phyloP scores from a whole-genome alignment of 2,113 vertebrate species.

The Cynoglossus semilaevis region DNA sequence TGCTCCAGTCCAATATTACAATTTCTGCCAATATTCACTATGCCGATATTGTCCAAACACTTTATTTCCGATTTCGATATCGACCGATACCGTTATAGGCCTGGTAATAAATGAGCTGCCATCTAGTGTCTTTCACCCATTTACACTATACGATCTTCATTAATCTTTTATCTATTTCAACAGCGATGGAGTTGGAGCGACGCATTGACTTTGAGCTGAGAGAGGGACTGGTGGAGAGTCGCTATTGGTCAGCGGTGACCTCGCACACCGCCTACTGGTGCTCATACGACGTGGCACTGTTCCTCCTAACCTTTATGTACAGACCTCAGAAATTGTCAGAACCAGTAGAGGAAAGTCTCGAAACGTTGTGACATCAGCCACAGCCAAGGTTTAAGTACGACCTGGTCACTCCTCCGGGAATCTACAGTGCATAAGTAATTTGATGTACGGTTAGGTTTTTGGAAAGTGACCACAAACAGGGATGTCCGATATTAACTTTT shows the following conservation, averaged over 20 bases:
- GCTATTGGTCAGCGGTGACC: constrained; percentile 94
- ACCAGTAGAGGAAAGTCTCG: constrained; percentile 53
- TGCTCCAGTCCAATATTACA: no score
- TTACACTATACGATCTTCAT: no score
- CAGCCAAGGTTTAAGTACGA: not conserved
- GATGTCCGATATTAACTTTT: no score
- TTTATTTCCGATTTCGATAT: no score
- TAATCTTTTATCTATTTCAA: constrained; percentile 3
- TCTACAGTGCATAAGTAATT: not conserved
- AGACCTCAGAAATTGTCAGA: constrained; percentile 75
- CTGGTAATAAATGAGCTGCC: no score
- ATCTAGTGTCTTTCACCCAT: no score
- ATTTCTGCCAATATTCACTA: no score
- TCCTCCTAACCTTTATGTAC: constrained; percentile 94
- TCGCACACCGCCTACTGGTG: constrained; percentile 98
- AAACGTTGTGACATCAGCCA: constrained; percentile 37
- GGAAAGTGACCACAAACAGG: no score
- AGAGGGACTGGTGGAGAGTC: constrained; percentile 94
- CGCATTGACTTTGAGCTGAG: constrained; percentile 94
- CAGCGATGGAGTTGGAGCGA: constrained; percentile 87
- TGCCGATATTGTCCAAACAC: no score
- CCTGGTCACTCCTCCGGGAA: constrained; percentile 5
- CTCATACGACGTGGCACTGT: constrained; percentile 91
- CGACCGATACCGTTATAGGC: no score
- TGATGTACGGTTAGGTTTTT: no score